Evolutionary conservation across 2,797 vertebrate genomes (phyloP).

Genomic region (Acridotheres tristis): DNA sequence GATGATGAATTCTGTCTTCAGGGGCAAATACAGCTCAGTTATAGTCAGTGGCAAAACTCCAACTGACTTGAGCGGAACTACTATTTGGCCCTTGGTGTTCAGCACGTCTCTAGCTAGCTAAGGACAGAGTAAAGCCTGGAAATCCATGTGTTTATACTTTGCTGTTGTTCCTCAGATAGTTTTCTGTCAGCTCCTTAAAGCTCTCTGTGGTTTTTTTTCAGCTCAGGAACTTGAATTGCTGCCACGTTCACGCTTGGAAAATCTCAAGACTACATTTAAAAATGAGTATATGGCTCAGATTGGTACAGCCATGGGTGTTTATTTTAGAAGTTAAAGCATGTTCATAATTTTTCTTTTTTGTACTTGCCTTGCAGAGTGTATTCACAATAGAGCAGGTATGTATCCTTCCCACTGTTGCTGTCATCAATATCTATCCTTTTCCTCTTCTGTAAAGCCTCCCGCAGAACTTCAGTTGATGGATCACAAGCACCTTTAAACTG

Average conservation of each 20-base stretch:
- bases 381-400: not conserved
- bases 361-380: not conserved
- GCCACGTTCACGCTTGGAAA: not conserved
- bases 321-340: not conserved
- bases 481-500: not conserved
- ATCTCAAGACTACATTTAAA: not conserved
- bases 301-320: not conserved
- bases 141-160: conserved; percentile 54
- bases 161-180: not conserved
- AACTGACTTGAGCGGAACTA: conserved; percentile 17
- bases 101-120: not conserved
- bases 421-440: not conserved
- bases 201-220: not conserved
- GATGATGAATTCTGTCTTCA: conserved; percentile 4
- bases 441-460: not conserved
- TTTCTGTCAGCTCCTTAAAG: conserved; percentile 20
- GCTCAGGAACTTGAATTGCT: conserved; percentile 26
- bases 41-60: conserved; percentile 23
- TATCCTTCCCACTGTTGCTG: not conserved
- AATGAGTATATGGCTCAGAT: not conserved
- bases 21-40: not conserved
- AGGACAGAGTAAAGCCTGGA: conserved; percentile 33
- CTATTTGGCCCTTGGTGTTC: conserved; percentile 11
- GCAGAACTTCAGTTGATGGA: not conserved
- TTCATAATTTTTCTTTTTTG: not conserved